A percentile compares a stretch with the other conserved stretches of the same genome.
phyloP scores from a whole-genome alignment of 2,888 invertebrate genomes.

The Hedychridium roseum region DNA sequence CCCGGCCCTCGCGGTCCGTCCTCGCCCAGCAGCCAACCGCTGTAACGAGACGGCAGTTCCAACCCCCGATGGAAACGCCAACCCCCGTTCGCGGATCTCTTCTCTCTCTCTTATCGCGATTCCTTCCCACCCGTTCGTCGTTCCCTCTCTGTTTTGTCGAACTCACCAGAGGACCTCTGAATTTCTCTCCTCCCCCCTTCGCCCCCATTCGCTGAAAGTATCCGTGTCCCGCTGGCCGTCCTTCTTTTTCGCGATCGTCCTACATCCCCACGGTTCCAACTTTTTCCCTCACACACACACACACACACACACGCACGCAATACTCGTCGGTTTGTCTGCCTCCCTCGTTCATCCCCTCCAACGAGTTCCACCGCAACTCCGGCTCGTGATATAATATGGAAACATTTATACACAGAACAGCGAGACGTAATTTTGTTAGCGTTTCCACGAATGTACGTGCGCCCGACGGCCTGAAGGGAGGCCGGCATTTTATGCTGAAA shows the following conservation, averaged over 20 bases:
- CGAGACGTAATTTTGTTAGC: conserved; percentile 34
- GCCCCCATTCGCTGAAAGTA: conserved; percentile 1
- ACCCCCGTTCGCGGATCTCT: conserved; percentile 41
- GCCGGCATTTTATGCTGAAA: conserved; percentile 32
- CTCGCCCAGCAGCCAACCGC: conserved; percentile 52
- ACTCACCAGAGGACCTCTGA: neutral
- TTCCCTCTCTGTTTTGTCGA: neutral
- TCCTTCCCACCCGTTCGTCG: conserved; percentile 6
- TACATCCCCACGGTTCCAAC: conserved; percentile 1
- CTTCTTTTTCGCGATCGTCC: conserved; percentile 5
- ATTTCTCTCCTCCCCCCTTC: conserved; percentile 10
- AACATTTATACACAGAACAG: conserved; percentile 55
- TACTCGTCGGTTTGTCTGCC: too few relatives aligned
- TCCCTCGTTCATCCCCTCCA: neutral
- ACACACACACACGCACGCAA: too few relatives aligned
- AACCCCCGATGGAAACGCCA: conserved; percentile 53
- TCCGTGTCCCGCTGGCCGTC: conserved; percentile 9
- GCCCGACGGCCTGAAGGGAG: conserved; percentile 16
- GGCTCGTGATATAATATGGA: conserved; percentile 47
- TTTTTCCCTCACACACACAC: neutral
- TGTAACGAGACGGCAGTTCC: conserved; percentile 61
- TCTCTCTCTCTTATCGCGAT: neutral
- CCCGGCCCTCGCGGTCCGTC: conserved; percentile 29
- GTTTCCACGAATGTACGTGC: conserved; percentile 7
- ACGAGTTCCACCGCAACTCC: conserved; percentile 3